A percentile compares a stretch with the other conserved stretches of the same genome.
phyloP scores from a whole-genome alignment of 2,113 vertebrate genomes.

The Trematomus loennbergii region DNA sequence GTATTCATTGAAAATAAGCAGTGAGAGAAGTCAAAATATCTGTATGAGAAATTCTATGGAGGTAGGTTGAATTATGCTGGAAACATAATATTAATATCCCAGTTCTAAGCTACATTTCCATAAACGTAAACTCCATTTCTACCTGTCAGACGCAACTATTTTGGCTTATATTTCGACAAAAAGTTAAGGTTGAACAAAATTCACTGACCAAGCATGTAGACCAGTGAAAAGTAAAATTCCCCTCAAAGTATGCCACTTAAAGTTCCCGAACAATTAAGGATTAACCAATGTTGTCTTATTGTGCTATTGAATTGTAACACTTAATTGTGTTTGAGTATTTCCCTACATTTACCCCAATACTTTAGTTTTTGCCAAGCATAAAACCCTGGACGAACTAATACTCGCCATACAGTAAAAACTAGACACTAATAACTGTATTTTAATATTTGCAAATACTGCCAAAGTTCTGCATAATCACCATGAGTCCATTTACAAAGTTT shows the following conservation, averaged over 20 bases:
- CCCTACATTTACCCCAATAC: not conserved
- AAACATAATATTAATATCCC: not conserved
- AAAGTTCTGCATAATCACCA: conserved; percentile 30
- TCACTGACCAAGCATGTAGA: not conserved
- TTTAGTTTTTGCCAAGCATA: not conserved
- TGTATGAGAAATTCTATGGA: not conserved
- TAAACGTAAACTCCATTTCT: not conserved
- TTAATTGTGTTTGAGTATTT: not conserved
- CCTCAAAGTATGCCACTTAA: not conserved
- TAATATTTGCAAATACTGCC: conserved; percentile 2
- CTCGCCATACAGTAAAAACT: not conserved
- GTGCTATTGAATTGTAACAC: not conserved
- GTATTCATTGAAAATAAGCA: not conserved
- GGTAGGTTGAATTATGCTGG: not conserved
- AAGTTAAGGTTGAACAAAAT: not conserved
- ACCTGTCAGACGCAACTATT: not conserved
- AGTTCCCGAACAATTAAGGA: not conserved
- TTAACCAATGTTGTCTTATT: not conserved
- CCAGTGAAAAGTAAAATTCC: not conserved
- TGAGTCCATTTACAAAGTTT: conserved; percentile 44
- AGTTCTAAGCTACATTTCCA: not conserved
- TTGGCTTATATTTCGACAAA: not conserved
- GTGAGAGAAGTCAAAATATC: not conserved
- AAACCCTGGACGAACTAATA: not conserved
- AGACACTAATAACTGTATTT: not conserved